These are phyloP conservation scores for Oceanodroma leucorhoa DNA, from an alignment of 2,797 vertebrate species.

Conservation along the genomic window DNA sequence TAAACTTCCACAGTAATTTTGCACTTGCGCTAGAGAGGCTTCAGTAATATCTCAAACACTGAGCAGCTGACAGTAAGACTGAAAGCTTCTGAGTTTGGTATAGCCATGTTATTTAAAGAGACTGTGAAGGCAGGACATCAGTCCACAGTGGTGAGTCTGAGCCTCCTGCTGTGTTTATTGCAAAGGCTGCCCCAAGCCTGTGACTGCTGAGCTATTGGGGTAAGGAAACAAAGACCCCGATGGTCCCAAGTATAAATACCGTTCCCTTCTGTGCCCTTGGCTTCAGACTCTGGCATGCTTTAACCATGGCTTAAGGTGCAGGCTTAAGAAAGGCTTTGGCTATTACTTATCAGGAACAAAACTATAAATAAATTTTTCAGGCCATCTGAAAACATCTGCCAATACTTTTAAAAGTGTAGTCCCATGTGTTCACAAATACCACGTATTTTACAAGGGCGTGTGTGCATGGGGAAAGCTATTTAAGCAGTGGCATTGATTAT, in stretches of 20 bases:
- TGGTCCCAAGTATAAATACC: rapidly evolving
- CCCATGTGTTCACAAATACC: background rate
- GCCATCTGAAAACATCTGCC: background rate
- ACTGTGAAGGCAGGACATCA: background rate
- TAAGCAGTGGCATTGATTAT: background rate
- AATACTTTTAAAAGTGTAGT: background rate
- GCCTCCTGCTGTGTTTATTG: background rate
- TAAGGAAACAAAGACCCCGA: rapidly evolving
- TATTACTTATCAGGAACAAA: background rate
- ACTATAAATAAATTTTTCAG: background rate
- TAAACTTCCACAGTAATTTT: background rate
- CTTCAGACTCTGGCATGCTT: background rate
- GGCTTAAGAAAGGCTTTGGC: background rate
- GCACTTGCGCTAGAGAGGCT: background rate
- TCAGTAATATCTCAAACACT: background rate
- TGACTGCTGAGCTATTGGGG: background rate
- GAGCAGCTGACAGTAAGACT: background rate
- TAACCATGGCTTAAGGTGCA: background rate
- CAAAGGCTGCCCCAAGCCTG: background rate
- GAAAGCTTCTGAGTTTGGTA: background rate
- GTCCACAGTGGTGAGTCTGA: background rate
- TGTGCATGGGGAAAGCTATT: background rate
- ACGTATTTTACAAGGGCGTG: background rate
- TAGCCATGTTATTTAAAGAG: background rate
- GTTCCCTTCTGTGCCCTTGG: background rate